Percentiles rank a stretch among this genome's conserved stretches.
These are phyloP conservation scores for Mustelus asterias DNA, from an alignment of 2,113 vertebrate species.

Conservation along the genomic window DNA sequence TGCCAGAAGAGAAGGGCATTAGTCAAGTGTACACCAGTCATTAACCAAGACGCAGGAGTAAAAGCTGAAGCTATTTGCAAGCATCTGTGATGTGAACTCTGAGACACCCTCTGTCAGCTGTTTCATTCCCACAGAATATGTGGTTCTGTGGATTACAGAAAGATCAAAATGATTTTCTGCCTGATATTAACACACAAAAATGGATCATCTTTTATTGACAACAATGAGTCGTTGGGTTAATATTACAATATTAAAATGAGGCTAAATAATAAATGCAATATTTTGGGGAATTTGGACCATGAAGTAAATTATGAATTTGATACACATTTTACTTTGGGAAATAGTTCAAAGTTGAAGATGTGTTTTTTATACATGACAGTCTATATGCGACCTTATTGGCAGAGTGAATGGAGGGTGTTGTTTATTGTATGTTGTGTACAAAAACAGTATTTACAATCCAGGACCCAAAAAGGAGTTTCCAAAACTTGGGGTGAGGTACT, in stretches of 20 bases:
- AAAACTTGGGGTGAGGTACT: not conserved
- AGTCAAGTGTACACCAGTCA: not conserved
- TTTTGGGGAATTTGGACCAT: not conserved
- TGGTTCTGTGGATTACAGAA: not conserved
- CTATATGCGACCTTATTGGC: not conserved
- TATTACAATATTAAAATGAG: not conserved
- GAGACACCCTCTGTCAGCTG: not conserved
- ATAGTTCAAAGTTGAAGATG: not conserved
- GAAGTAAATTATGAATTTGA: not conserved
- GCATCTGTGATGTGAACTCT: not conserved
- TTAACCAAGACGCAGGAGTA: not conserved
- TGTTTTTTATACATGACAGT: too few species aligned
- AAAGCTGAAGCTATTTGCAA: not conserved
- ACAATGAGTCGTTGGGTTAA: not conserved
- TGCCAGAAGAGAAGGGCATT: not conserved
- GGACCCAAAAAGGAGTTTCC: not conserved
- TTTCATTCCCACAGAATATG: not conserved
- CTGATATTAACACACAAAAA: not conserved
- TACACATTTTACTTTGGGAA: not conserved
- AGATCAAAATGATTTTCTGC: not conserved
- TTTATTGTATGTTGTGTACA: not conserved
- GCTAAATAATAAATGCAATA: not conserved
- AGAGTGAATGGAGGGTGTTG: not conserved
- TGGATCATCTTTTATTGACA: not conserved
- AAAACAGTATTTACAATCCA: not conserved